A percentile compares a stretch with the other conserved stretches of the same genome.
Evolutionary conservation across 2,113 vertebrate genomes (phyloP).

Genomic region (Sinocyclocheilus anshuiensis): DNA sequence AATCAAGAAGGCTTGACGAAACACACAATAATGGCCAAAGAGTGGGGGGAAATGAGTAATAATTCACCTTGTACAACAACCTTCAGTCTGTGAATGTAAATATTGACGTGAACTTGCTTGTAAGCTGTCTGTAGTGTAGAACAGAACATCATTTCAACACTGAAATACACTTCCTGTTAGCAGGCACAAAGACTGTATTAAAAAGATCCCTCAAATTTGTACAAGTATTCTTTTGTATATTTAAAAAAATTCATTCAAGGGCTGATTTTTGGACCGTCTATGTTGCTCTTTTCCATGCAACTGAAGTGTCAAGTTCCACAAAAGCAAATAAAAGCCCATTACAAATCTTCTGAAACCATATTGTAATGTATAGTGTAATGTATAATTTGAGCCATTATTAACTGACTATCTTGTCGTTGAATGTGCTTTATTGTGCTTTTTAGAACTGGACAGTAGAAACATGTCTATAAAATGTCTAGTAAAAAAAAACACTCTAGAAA

Average conservation of each 20-base stretch:
- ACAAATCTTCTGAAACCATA: too few species aligned
- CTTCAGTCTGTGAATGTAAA: constrained; percentile 24
- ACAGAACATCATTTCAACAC: neutral
- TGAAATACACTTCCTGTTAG: neutral
- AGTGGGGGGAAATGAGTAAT: constrained; percentile 1
- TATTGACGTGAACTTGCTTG: neutral
- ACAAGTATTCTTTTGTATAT: neutral
- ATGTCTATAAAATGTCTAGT: too few species aligned
- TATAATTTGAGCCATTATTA: too few species aligned
- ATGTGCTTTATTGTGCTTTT: too few species aligned
- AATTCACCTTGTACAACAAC: constrained; percentile 21
- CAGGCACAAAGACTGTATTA: neutral
- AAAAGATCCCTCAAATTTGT: neutral
- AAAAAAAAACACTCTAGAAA: too few species aligned
- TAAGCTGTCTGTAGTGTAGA: neutral
- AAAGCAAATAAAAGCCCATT: neutral
- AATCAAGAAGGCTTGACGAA: constrained; percentile 40
- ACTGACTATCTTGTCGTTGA: too few species aligned
- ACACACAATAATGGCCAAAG: constrained; percentile 16
- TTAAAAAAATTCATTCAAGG: neutral
- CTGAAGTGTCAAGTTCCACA: neutral
- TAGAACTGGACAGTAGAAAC: too few species aligned
- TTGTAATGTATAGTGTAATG: too few species aligned
- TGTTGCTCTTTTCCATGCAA: neutral
- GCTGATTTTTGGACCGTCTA: neutral